Conservation (phyloP, 2,113 vertebrate genomes). For the Ictalurus punctatus region DNA sequence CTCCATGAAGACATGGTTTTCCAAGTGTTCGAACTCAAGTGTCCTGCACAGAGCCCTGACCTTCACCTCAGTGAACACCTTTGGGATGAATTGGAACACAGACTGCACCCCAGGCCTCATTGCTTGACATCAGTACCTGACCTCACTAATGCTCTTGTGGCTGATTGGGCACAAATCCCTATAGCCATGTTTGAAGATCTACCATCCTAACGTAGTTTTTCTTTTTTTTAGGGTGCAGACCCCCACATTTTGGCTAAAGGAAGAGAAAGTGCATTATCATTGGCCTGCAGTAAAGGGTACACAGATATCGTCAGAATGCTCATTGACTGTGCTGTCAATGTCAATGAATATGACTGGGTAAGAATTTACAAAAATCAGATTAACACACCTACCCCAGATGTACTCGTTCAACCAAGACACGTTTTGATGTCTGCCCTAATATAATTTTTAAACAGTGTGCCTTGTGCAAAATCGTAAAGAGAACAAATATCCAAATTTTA, state of each 20-base stretch:
- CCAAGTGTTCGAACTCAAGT: too few relatives aligned
- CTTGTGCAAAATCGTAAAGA: background rate
- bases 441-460: background rate
- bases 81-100: too few relatives aligned
- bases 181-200: too few relatives aligned
- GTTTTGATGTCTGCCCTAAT: background rate
- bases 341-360: conserved; percentile 99
- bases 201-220: background rate
- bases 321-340: conserved; percentile 94
- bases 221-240: conserved; percentile 82
- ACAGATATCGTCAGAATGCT: conserved; percentile 98
- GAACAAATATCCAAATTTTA: background rate
- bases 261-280: conserved; percentile 90
- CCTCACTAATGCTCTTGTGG: too few relatives aligned
- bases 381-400: background rate
- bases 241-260: conserved; percentile 93
- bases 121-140: too few relatives aligned
- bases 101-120: too few relatives aligned
- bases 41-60: too few relatives aligned
- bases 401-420: background rate
- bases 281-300: conserved; percentile 97
- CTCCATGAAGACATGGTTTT: background rate
- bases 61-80: too few relatives aligned
- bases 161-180: too few relatives aligned
- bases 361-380: conserved; percentile 47